Evolutionary conservation across 37 sponge, comb jelly and placozoan species (phyloP), one percentile per base, ranked within the genome.

Genomic region (Amphimedon queenslandica): DNA sequence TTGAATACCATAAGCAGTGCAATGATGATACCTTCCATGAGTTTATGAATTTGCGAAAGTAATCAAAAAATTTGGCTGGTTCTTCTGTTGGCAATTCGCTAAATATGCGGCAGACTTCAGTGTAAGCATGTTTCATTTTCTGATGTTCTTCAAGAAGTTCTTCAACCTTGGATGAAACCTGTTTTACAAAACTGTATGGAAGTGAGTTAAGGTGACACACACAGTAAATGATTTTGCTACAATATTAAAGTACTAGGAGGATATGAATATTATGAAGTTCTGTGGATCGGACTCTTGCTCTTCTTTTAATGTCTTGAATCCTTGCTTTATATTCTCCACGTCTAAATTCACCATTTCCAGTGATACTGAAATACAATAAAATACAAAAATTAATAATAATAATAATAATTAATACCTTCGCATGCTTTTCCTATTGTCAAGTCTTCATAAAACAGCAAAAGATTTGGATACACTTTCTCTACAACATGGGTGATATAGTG

Each of bases 231-330:
- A 38, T 21, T 32, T 71, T 47, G 13, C 53, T 18, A 47, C 53
- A 18, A 47, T 35, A n/a, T 56, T 68, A 3, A n/a, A 23, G 0
- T 37, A 58, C 25, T n/a, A 6, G 38, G 56, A 83, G 93, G 93
- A 92, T 92, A 92, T 84, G 82, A 82, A 92, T n/a, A 92, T 2
- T 42, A 84, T 61, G 66, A 88, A 92, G 78, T 88, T 92, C 57
- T 73, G 40, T 33, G 79, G 76, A 16, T 92, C 84, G 43, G 70
- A 71, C 36, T 87, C 78, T 55, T 40, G 75, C 71, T 92, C 93
- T 23, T 25, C 37, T 36, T 64, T 25, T 20, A 84, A 47, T 18
- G 43, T 39, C 36, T 87, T 69, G 23, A 92, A 57, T 39, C 93
- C 93, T 6, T 77, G 65, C 31, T 72, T 79, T 57, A 92, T 41